Percentiles rank a stretch among this genome's conserved stretches.
These are phyloP conservation scores for Halisarca cf. caerulea DNA, from an alignment of 37 sponge, comb jelly and placozoan genomes.

Conservation along the genomic window DNA sequence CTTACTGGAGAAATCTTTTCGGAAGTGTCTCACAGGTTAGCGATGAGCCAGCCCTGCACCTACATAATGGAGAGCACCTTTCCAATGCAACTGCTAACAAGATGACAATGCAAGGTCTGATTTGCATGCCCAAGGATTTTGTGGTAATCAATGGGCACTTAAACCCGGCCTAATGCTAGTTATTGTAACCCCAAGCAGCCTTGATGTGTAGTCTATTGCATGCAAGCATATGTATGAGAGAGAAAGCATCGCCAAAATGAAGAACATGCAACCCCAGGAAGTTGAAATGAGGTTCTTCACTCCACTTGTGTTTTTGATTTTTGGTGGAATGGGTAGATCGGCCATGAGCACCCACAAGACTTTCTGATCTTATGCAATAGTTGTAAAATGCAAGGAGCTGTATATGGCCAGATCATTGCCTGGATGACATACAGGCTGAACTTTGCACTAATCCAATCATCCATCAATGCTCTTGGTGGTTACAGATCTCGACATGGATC, in stretches of 20 bases:
- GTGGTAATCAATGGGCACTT: background rate
- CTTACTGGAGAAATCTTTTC: background rate
- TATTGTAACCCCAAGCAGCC: background rate
- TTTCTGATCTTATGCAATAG: no score
- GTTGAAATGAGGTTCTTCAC: no score
- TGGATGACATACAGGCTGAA: no score
- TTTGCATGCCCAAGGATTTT: background rate
- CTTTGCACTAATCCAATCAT: no score
- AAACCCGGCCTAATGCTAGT: background rate
- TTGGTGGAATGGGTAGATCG: no score
- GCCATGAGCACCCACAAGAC: no score
- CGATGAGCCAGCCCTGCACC: background rate
- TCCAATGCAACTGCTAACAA: background rate
- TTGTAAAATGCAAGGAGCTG: no score
- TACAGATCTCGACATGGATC: no score
- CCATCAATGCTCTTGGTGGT: no score
- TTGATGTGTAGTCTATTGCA: background rate
- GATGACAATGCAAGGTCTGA: background rate
- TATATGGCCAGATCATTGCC: no score
- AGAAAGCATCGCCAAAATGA: background rate
- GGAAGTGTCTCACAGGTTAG: background rate
- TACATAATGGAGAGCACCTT: background rate
- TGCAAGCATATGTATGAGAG: background rate
- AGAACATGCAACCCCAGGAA: background rate
- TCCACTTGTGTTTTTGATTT: no score